These are phyloP conservation scores for Pelvicachromis taeniatus DNA, from an alignment of 2,113 vertebrate genomes.

Conservation along the genomic window DNA sequence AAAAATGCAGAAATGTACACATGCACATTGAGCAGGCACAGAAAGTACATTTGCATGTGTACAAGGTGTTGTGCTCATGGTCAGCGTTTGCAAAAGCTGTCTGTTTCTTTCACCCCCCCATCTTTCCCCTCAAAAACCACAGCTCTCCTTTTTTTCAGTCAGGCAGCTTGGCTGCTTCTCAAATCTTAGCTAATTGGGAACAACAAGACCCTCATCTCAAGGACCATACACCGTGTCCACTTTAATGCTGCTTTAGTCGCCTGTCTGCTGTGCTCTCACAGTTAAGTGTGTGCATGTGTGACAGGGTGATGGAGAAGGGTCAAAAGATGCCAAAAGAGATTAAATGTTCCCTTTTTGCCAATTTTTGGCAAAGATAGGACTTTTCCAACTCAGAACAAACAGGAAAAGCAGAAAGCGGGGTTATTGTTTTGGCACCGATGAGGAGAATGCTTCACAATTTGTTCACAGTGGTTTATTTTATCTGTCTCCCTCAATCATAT, in stretches of 20 bases:
- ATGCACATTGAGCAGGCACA: background rate
- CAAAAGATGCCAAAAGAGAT: slow-evolving; percentile 14
- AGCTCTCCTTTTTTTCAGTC: slow-evolving; percentile 7
- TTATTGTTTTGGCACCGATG: background rate
- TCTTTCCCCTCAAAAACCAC: background rate
- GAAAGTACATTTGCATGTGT: background rate
- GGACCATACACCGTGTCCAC: slow-evolving; percentile 32
- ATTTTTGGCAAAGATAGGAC: background rate
- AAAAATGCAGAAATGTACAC: background rate
- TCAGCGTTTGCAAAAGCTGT: background rate
- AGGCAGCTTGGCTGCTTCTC: slow-evolving; percentile 32
- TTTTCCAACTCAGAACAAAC: background rate
- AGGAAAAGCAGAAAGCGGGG: background rate
- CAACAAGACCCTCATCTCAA: slow-evolving; percentile 46
- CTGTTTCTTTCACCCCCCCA: background rate
- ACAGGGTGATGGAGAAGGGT: background rate
- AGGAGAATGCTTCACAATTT: background rate
- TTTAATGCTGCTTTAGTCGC: slow-evolving; percentile 34
- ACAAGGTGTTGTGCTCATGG: background rate
- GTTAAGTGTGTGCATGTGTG: background rate
- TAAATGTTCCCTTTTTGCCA: background rate
- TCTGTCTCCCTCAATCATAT: background rate
- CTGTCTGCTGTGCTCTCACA: background rate
- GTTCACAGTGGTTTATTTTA: background rate
- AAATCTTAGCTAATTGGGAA: slow-evolving; percentile 53